Evolutionary conservation across 2,113 vertebrate species (phyloP), one percentile per base, ranked within the genome.

Genomic region (Ascaphus truei): DNA sequence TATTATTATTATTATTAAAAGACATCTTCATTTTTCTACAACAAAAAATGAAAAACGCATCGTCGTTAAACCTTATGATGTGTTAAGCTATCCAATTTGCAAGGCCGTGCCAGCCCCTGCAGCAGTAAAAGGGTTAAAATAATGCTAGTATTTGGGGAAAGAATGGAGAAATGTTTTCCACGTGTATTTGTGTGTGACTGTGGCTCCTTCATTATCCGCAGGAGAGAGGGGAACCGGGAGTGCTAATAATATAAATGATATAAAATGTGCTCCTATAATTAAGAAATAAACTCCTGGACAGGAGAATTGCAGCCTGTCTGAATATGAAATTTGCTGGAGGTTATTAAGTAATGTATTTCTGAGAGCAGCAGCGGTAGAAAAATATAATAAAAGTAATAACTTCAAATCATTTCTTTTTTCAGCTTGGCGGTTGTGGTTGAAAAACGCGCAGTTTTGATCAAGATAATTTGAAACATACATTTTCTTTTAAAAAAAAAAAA

Each of bases 261-360:
- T 61, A 72, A 77, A 75, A 62, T 78, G 76, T 78, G 77, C 77
- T 81, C 76, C 62, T 47, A 79, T 75, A 72, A 65, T 73, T 77
- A 73, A 78, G 71, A 75, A 75, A 75, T 68, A 36, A 69, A 60
- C 66, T 69, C 66, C 23, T 59, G 66, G 72, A 81, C 22, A 41
- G 74, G 55, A 41, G 55, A 76, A 48, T 48, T 65, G 57, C 55
- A 23, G 41, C 60, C 37, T 76, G 58, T 10, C 43, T 31, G 71
- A 53, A 62, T 65, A 62, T 75, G 63, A 73, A 68, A 75, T 53
- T 77, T 66, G 47, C 73, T 48, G 74, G 63, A 77, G 76, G 62
- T 77, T 87, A 77, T 72, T 81, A 79, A 80, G 55, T 75, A 73
- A 81, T 75, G 55, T 76, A 81, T 73, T 77, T 84, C 71, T 68